phyloP scores from a whole-genome alignment of 2,113 vertebrate genomes.

The Octodon degus region DNA sequence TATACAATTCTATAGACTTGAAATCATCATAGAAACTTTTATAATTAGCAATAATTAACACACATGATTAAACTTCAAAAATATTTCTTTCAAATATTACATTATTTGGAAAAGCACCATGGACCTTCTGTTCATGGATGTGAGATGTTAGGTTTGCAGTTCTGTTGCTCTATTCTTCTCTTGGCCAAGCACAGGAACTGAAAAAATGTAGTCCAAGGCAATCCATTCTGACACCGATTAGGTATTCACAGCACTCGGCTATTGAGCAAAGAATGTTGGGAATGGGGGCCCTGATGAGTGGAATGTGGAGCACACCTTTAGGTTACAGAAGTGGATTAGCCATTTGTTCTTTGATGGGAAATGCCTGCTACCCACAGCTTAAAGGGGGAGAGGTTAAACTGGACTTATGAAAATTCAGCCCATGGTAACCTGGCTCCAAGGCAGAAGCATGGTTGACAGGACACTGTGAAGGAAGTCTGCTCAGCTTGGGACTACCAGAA shows the following conservation, averaged over 20 bases:
- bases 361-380: not conserved
- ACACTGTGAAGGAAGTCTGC: not conserved
- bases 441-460: not conserved
- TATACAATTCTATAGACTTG: not conserved
- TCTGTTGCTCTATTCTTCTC: not conserved
- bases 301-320: not conserved
- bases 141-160: not conserved
- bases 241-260: not conserved
- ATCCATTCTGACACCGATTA: not conserved
- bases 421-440: not conserved
- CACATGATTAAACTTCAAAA: constrained; percentile 4
- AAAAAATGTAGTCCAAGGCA: not conserved
- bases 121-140: not conserved
- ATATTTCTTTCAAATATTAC: not conserved
- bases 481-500: not conserved
- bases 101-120: not conserved
- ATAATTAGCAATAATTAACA: constrained; percentile 5
- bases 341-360: not conserved
- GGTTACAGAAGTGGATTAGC: not conserved
- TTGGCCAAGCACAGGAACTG: not conserved
- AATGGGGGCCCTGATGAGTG: not conserved
- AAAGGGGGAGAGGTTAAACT: not conserved
- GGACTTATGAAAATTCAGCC: not conserved
- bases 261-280: not conserved
- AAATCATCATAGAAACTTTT: constrained; percentile 1